Conservation (phyloP, 2,797 vertebrate genomes). For the Mastacembelus armatus region DNA sequence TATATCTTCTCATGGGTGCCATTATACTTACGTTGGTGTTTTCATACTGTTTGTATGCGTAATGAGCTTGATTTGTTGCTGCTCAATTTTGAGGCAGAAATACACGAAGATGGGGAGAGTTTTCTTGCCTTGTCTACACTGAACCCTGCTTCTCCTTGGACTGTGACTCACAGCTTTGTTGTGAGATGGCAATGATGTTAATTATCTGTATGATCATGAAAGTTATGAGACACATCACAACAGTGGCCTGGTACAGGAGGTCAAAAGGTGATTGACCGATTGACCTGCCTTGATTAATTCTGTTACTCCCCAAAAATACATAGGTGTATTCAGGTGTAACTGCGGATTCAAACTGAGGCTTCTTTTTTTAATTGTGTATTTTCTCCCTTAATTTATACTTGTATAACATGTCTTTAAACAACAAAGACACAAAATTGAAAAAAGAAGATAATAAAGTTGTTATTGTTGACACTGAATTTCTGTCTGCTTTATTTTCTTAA, state of each 20-base stretch:
- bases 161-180: constrained; percentile 45
- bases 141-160: constrained; percentile 55
- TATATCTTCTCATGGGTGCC: constrained; percentile 71
- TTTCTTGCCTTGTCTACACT: constrained; percentile 80
- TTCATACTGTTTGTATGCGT: constrained; percentile 50
- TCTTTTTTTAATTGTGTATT: constrained; percentile 62
- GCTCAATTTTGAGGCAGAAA: constrained; percentile 51
- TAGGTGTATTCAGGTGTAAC: constrained; percentile 68
- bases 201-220: constrained; percentile 24
- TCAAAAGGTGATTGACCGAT: constrained; percentile 50
- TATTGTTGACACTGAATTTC: constrained; percentile 73
- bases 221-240: constrained; percentile 46
- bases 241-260: constrained; percentile 49
- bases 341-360: constrained; percentile 55
- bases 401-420: constrained; percentile 76
- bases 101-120: constrained; percentile 65
- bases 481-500: constrained; percentile 43
- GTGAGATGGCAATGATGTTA: constrained; percentile 28
- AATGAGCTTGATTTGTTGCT: constrained; percentile 51
- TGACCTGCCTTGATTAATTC: constrained; percentile 59
- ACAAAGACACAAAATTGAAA: constrained; percentile 69
- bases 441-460: constrained; percentile 78
- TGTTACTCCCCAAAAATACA: constrained; percentile 47
- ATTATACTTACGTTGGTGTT: constrained; percentile 63
- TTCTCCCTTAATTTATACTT: constrained; percentile 78